These are phyloP conservation scores for Colius striatus DNA, from an alignment of 2,113 vertebrate species.

Conservation along the genomic window DNA sequence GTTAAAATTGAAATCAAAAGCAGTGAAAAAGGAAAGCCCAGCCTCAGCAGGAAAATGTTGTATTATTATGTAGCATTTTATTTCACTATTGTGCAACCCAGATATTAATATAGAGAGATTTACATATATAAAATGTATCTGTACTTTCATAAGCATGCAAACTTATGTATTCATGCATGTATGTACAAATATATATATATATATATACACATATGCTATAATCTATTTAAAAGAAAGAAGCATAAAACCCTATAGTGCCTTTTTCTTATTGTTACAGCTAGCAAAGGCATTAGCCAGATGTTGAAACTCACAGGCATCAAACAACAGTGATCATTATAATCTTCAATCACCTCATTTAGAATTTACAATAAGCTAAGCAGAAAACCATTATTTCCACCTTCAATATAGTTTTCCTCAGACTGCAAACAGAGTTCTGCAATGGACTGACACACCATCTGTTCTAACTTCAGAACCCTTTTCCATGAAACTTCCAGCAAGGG, in stretches of 20 bases:
- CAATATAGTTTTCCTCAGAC: constrained; percentile 85
- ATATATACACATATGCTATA: background rate
- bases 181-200: background rate
- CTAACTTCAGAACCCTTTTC: constrained; percentile 79
- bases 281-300: constrained; percentile 75
- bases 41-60: background rate
- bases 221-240: constrained; percentile 19
- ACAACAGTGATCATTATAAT: constrained; percentile 74
- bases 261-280: constrained; percentile 52
- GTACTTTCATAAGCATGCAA: background rate
- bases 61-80: background rate
- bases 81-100: background rate
- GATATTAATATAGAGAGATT: constrained; percentile 1
- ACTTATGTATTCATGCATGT: fast-evolving
- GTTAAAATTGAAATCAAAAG: constrained; percentile 37
- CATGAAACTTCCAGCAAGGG: constrained; percentile 80
- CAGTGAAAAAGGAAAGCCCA: background rate
- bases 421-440: constrained; percentile 81
- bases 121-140: background rate
- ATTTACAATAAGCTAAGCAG: constrained; percentile 84
- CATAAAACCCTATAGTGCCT: background rate
- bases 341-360: constrained; percentile 80
- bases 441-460: constrained; percentile 83
- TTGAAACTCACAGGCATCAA: constrained; percentile 68
- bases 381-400: constrained; percentile 89